Percentiles rank a stretch among this genome's conserved stretches.
phyloP scores from a whole-genome alignment of 2,797 vertebrate genomes.

The Necrosyrtes monachus region DNA sequence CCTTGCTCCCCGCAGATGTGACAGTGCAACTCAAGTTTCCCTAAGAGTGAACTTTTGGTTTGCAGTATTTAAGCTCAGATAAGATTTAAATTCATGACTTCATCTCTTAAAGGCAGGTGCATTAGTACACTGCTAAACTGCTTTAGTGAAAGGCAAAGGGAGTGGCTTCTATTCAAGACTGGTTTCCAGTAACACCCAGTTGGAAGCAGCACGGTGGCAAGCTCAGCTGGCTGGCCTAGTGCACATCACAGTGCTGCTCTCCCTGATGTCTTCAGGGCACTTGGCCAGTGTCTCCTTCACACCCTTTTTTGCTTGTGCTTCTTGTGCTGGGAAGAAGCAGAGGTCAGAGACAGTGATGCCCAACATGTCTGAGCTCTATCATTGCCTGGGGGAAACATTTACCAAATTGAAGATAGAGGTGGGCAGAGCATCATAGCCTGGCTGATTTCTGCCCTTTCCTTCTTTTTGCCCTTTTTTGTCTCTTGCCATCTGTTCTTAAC shows the following conservation, averaged over 20 bases:
- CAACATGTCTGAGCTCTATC: neutral
- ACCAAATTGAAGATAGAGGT: neutral
- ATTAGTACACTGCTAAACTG: neutral
- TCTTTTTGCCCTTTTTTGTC: neutral
- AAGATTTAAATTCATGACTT: neutral
- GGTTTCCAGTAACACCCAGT: neutral
- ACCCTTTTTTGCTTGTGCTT: neutral
- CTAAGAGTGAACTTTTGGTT: neutral
- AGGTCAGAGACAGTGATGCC: neutral
- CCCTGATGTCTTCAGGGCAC: neutral
- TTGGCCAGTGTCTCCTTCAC: neutral
- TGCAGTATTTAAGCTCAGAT: neutral
- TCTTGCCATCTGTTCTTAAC: neutral
- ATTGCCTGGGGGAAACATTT: neutral
- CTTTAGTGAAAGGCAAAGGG: neutral
- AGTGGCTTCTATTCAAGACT: neutral
- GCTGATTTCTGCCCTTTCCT: neutral
- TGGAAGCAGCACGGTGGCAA: neutral
- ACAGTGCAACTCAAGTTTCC: accelerated
- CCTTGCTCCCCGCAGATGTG: neutral
- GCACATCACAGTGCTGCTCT: accelerated
- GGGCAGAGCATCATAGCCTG: neutral
- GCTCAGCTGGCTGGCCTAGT: accelerated
- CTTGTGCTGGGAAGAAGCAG: neutral
- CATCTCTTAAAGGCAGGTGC: neutral